A percentile compares a stretch with the other conserved stretches of the same genome.
phyloP scores from a whole-genome alignment of 1,140 invertebrate species.

The Lerema accius region DNA sequence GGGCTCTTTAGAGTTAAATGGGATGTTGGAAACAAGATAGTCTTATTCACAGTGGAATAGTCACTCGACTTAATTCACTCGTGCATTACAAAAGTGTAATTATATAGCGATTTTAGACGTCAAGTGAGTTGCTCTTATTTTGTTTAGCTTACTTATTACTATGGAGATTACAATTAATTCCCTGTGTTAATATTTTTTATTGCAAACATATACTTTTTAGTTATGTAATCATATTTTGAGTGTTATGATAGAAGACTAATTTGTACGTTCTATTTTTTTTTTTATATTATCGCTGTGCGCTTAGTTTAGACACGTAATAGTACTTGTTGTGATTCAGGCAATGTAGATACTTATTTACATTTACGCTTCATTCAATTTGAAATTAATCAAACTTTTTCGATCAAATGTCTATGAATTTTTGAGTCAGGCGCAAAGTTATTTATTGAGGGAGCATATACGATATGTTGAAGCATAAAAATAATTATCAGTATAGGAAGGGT shows the following conservation, averaged over 20 bases:
- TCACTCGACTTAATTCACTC: conserved; percentile 41
- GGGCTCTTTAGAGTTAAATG: conserved; percentile 60
- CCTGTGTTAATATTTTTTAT: no score
- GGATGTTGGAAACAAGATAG: conserved; percentile 64
- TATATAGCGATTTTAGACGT: conserved; percentile 16
- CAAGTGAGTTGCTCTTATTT: conserved; percentile 5
- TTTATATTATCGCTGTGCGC: no score
- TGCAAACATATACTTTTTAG: no score
- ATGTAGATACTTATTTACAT: conserved; percentile 5
- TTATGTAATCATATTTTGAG: no score
- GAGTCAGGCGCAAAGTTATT: conserved; percentile 51
- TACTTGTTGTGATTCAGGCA: no score
- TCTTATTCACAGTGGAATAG: conserved; percentile 45
- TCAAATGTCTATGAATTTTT: conserved; percentile 63
- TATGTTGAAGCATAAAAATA: conserved; percentile 78
- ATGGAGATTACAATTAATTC: no score
- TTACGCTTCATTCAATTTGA: neutral
- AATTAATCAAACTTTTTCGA: conserved; percentile 1
- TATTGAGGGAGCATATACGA: conserved; percentile 67
- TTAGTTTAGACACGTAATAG: no score
- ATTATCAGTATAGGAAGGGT: conserved; percentile 75
- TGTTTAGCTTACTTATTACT: no score
- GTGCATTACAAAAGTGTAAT: conserved; percentile 25
- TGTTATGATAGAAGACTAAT: no score
- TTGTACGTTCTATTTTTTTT: no score